A percentile compares a stretch with the other conserved stretches of the same genome.
Evolutionary conservation across 1,140 invertebrate species (phyloP).

Genomic region (Bacillus rossius): DNA sequence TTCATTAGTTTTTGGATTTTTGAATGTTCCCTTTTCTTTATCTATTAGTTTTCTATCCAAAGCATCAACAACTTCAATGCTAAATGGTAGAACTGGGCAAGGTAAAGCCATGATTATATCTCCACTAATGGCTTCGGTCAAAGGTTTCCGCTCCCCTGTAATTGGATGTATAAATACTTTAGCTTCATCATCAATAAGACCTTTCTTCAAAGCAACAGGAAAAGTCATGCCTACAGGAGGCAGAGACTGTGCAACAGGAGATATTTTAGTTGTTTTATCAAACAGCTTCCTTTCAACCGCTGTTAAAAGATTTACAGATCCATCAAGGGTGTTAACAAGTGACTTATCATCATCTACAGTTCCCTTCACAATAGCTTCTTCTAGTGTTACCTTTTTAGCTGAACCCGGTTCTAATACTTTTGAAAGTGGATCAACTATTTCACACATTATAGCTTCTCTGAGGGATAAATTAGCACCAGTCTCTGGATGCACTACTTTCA

Average conservation of each 20-base stretch:
- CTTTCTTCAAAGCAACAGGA: constrained; percentile 72
- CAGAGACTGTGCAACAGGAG: constrained; percentile 35
- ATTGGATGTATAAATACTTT: constrained; percentile 71
- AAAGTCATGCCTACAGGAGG: constrained; percentile 68
- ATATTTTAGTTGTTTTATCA: constrained; percentile 39
- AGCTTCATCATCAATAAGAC: constrained; percentile 63
- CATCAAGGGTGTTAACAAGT: constrained; percentile 57
- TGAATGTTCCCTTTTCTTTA: constrained; percentile 59
- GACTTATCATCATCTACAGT: constrained; percentile 69
- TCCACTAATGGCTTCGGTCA: constrained; percentile 71
- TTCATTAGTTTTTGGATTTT: constrained; percentile 59
- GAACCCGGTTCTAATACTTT: constrained; percentile 51
- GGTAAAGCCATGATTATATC: constrained; percentile 80
- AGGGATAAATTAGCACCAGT: constrained; percentile 68
- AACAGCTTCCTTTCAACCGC: constrained; percentile 59
- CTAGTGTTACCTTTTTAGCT: constrained; percentile 60
- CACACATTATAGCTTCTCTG: constrained; percentile 78
- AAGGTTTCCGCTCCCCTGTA: constrained; percentile 59
- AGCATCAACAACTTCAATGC: constrained; percentile 59
- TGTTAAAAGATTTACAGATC: constrained; percentile 59
- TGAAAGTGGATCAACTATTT: constrained; percentile 77
- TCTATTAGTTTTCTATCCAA: constrained; percentile 67
- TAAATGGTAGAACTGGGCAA: constrained; percentile 58
- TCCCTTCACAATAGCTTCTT: constrained; percentile 72
- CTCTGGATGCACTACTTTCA: constrained; percentile 87